Evolutionary conservation across 1,140 invertebrate genomes (phyloP).

Genomic region (Lamellibrachia luymesi): DNA sequence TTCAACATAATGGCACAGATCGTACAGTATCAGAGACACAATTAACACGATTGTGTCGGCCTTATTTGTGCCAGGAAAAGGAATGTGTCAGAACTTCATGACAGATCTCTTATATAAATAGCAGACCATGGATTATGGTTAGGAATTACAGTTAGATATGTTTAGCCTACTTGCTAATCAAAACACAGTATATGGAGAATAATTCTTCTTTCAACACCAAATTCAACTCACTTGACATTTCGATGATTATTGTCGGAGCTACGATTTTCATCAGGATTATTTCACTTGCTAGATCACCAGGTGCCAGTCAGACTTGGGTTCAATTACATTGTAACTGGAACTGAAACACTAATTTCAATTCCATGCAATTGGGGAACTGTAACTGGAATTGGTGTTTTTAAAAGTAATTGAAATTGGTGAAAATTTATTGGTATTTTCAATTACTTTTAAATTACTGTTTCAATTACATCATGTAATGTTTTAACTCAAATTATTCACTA

Average conservation of each 20-base stretch:
- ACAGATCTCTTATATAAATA: too few relatives aligned
- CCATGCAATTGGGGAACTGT: too few relatives aligned
- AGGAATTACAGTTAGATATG: too few relatives aligned
- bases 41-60: not conserved
- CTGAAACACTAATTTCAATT: too few relatives aligned
- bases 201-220: not conserved
- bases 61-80: not conserved
- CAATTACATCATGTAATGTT: too few relatives aligned
- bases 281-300: not conserved
- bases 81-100: not conserved
- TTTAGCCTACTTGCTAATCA: not conserved
- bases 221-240: not conserved
- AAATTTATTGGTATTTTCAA: too few relatives aligned
- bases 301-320: not conserved
- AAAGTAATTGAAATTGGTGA: too few relatives aligned
- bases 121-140: not conserved
- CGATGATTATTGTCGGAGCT: not conserved
- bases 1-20: not conserved
- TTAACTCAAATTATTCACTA: too few relatives aligned
- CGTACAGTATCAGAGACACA: not conserved
- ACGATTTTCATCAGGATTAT: not conserved
- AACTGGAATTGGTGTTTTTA: too few relatives aligned
- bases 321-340: too few relatives aligned
- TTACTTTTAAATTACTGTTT: too few relatives aligned
- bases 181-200: not conserved